Conservation (phyloP, 2,113 vertebrate species). For the Pyrgilauda ruficollis region DNA sequence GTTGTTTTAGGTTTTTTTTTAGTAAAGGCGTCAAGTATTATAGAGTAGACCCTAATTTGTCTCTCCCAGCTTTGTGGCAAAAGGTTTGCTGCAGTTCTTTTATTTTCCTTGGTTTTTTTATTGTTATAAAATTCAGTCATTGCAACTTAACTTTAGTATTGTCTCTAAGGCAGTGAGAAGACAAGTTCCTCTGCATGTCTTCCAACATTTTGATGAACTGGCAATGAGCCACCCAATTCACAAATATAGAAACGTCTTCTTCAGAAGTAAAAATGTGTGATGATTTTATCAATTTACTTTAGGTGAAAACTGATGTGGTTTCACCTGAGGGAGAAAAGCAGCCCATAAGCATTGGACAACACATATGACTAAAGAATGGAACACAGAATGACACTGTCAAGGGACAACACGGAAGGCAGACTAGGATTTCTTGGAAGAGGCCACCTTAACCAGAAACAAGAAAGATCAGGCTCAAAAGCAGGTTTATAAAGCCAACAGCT, state of each 20-base stretch:
- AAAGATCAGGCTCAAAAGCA: neutral
- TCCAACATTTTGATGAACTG: neutral
- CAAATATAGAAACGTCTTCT: neutral
- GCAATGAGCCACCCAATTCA: neutral
- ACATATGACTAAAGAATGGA: neutral
- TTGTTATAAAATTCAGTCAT: neutral
- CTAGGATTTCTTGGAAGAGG: neutral
- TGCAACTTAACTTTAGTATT: neutral
- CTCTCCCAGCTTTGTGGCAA: neutral
- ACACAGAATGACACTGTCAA: neutral
- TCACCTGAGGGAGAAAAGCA: neutral
- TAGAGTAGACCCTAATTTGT: neutral
- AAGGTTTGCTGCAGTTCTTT: neutral
- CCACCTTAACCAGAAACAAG: neutral
- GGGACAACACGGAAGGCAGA: neutral
- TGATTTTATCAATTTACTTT: neutral
- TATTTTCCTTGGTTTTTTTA: neutral
- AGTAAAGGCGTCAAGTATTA: neutral
- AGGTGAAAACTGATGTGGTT: neutral
- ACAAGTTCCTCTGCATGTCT: neutral
- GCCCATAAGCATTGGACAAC: neutral
- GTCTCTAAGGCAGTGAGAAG: neutral
- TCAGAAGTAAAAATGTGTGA: neutral
- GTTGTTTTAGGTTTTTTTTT: neutral
- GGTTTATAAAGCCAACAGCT: neutral